phyloP scores from a whole-genome alignment of 2,797 vertebrate genomes.

The Rhinichthys osculus region DNA sequence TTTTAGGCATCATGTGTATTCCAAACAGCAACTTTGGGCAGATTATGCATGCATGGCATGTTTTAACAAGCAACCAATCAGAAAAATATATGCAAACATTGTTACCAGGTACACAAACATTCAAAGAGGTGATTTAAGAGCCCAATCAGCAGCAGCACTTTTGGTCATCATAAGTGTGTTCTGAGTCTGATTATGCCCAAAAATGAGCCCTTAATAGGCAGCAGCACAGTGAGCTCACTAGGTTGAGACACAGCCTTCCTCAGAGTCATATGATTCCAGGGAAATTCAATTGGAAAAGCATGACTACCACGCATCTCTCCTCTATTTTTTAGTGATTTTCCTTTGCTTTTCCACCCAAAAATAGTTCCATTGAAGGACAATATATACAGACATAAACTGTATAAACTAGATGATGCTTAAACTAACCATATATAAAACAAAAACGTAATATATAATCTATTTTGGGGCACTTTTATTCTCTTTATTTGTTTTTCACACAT shows the following conservation, averaged over 20 bases:
- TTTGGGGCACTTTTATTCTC: background rate
- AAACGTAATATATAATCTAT: background rate
- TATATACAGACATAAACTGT: background rate
- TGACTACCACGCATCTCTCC: constrained; percentile 62
- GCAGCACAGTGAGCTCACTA: background rate
- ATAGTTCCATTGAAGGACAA: background rate
- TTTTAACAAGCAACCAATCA: background rate
- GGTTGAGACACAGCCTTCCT: background rate
- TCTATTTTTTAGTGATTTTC: background rate
- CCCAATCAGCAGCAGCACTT: background rate
- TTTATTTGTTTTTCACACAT: constrained; percentile 1
- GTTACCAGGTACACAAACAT: background rate
- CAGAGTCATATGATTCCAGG: constrained; percentile 66
- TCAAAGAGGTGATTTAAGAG: background rate
- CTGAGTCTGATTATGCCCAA: background rate
- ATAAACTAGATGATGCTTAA: background rate
- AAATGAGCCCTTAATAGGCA: background rate
- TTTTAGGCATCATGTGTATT: background rate
- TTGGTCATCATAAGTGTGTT: background rate
- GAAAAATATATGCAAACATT: background rate
- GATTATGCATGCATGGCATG: background rate
- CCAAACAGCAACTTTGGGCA: background rate
- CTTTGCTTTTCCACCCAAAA: background rate
- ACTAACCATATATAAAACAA: background rate
- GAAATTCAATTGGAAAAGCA: constrained; percentile 64